Percentiles rank a stretch among this genome's conserved stretches.
Conservation (phyloP, 1,140 invertebrate species). For the Diabrotica virgifera region DNA sequence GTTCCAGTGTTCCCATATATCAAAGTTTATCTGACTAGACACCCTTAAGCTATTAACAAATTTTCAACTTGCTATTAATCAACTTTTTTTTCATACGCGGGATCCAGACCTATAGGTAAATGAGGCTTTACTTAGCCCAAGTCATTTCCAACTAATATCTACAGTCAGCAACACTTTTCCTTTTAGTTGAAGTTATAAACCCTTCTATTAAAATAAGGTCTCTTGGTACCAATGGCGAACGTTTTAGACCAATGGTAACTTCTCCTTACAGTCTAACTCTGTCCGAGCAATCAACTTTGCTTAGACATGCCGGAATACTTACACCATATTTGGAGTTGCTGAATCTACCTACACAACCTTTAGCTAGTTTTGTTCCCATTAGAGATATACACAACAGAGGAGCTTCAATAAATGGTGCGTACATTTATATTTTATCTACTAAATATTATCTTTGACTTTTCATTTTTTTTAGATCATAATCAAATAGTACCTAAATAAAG, state of each 20-base stretch:
- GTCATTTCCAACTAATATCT: background rate
- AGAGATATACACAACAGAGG: slow-evolving; percentile 49
- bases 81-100: too few relatives aligned
- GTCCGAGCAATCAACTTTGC: slow-evolving; percentile 60
- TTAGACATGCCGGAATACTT: slow-evolving; percentile 54
- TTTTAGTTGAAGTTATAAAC: slow-evolving; percentile 57
- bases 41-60: too few relatives aligned
- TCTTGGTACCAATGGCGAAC: slow-evolving; percentile 54
- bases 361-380: slow-evolving; percentile 52
- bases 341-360: slow-evolving; percentile 58
- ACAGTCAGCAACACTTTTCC: background rate
- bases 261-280: slow-evolving; percentile 59
- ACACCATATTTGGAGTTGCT: slow-evolving; percentile 51
- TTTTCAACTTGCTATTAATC: too few relatives aligned
- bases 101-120: too few relatives aligned
- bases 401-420: slow-evolving; percentile 29
- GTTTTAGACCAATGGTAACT: slow-evolving; percentile 59
- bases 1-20: too few relatives aligned
- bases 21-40: too few relatives aligned
- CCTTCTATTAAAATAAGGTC: slow-evolving; percentile 57
- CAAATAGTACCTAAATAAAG: too few relatives aligned
- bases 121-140: background rate
- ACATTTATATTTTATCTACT: too few relatives aligned
- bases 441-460: too few relatives aligned
- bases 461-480: too few relatives aligned